These are phyloP conservation scores for Episyrphus balteatus DNA, from an alignment of 1,140 invertebrate species.

Conservation along the genomic window DNA sequence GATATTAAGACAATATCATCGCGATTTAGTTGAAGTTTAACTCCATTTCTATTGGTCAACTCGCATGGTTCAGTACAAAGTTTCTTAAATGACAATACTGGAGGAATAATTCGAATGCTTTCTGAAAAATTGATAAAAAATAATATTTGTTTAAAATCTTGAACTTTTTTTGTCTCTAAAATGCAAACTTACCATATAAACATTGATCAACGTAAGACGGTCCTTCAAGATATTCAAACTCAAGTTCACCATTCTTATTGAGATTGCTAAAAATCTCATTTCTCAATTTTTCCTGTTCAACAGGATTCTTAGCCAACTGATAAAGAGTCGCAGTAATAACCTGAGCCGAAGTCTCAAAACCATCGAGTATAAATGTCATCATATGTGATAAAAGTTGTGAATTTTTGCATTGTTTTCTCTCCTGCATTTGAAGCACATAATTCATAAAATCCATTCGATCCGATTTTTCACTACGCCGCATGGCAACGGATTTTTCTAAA, in stretches of 20 bases:
- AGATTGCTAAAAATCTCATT: slow-evolving; percentile 30
- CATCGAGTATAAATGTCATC: slow-evolving; percentile 29
- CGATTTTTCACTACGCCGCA: slow-evolving; percentile 15
- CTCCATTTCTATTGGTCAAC: slow-evolving; percentile 19
- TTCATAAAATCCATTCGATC: slow-evolving; percentile 31
- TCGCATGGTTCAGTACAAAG: slow-evolving; percentile 20
- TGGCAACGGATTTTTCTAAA: too few relatives aligned
- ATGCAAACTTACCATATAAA: slow-evolving; percentile 14
- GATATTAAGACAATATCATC: slow-evolving; percentile 44
- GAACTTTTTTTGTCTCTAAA: neutral
- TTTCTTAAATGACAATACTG: slow-evolving; percentile 8
- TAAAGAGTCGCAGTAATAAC: slow-evolving; percentile 15
- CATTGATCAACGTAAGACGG: slow-evolving; percentile 28
- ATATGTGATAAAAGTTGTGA: slow-evolving; percentile 11
- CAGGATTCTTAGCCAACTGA: slow-evolving; percentile 12
- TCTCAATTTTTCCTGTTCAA: slow-evolving; percentile 14
- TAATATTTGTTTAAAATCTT: too few relatives aligned
- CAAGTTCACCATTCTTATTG: slow-evolving; percentile 6
- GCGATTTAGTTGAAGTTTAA: slow-evolving; percentile 22
- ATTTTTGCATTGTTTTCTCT: slow-evolving; percentile 18
- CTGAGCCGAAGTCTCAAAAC: slow-evolving; percentile 27
- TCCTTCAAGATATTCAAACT: slow-evolving; percentile 22
- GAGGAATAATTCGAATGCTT: slow-evolving; percentile 16
- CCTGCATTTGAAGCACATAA: slow-evolving; percentile 27
- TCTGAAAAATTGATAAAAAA: slow-evolving; percentile 11